Conservation (phyloP, 2,888 invertebrate species). For the Agrenia bidenticulata region DNA sequence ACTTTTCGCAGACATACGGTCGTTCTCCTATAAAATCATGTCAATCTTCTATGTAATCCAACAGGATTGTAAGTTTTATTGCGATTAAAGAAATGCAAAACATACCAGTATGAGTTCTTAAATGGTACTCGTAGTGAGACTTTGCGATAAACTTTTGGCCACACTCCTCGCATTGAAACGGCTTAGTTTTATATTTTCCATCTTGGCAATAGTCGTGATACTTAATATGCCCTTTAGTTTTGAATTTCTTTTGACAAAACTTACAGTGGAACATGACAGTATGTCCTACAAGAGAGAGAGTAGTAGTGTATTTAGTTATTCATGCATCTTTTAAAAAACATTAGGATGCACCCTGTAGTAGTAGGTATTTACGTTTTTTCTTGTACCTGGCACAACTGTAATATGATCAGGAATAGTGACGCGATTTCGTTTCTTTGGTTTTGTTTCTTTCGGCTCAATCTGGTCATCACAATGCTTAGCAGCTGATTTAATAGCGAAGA, state of each 20-base stretch:
- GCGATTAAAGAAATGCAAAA: not conserved
- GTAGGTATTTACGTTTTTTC: not conserved
- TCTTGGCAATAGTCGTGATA: constrained; percentile 54
- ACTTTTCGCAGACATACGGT: constrained; percentile 65
- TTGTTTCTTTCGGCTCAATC: constrained; percentile 32
- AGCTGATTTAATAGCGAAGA: no score
- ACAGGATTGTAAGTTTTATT: not conserved
- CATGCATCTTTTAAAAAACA: not conserved
- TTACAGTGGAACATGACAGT: constrained; percentile 66
- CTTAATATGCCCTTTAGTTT: constrained; percentile 59
- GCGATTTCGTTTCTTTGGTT: constrained; percentile 51
- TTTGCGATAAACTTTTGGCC: constrained; percentile 67
- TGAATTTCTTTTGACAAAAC: constrained; percentile 68
- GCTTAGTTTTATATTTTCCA: constrained; percentile 55
- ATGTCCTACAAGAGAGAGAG: constrained; percentile 56
- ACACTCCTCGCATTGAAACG: constrained; percentile 61
- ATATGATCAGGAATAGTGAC: constrained; percentile 52
- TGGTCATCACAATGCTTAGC: no score
- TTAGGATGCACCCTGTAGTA: no score
- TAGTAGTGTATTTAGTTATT: no score
- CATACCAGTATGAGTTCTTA: constrained; percentile 66
- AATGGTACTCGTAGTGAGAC: constrained; percentile 73
- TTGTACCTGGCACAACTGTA: constrained; percentile 39
- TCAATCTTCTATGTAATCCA: constrained; percentile 1
- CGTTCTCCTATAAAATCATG: constrained; percentile 54